Conservation (phyloP, 2,797 vertebrate species). For the Lepilemur septentrionalis region DNA sequence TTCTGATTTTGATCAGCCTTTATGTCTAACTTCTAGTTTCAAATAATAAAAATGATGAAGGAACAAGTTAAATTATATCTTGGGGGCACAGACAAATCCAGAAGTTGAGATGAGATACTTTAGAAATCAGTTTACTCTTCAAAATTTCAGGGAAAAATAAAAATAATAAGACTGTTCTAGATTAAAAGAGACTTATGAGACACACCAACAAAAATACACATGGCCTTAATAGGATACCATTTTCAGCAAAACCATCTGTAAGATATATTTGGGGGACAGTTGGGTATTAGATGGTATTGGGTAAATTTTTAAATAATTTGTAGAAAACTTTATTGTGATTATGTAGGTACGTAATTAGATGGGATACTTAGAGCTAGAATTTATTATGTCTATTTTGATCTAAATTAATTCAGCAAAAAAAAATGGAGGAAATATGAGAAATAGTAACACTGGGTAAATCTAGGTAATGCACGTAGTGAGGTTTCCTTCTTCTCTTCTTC, state of each 20-base stretch:
- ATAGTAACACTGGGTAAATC: neutral
- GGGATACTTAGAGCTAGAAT: neutral
- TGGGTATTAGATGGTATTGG: neutral
- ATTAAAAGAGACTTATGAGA: neutral
- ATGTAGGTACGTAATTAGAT: neutral
- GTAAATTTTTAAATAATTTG: neutral
- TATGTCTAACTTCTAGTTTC: neutral
- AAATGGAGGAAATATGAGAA: neutral
- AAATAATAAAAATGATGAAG: neutral
- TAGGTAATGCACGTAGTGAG: neutral
- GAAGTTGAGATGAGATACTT: neutral
- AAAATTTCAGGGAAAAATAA: neutral
- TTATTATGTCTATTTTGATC: neutral
- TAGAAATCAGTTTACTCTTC: neutral
- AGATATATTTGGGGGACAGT: neutral
- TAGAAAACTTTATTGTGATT: neutral
- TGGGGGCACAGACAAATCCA: neutral
- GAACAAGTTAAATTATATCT: neutral
- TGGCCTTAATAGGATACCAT: neutral
- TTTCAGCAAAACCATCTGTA: neutral
- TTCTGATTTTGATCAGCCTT: neutral
- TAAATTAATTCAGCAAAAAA: neutral
- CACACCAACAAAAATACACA: neutral
- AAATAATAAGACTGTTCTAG: neutral
- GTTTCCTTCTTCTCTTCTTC: neutral